Evolutionary conservation across 1,140 invertebrate species (phyloP), one percentile per base, ranked within the genome.

Genomic region (Cydia pomonella): DNA sequence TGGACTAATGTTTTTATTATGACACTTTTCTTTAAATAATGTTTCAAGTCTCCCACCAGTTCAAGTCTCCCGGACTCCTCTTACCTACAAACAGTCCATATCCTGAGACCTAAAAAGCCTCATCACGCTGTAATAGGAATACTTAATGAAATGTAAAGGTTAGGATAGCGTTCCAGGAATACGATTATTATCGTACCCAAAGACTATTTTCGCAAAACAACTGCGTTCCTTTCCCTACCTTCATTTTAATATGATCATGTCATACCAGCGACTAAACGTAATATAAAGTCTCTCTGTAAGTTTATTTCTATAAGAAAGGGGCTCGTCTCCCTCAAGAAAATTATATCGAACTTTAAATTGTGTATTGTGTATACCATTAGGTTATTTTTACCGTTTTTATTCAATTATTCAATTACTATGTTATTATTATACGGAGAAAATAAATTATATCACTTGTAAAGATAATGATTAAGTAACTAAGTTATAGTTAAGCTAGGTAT

Each of bases 191-290:
- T 33, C 64, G 33, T 33, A 38, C 33, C 33, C 10, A 64, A 69
- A 69, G n/a, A 29, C 16, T 69, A 18, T 69, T 23, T 41, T 69
- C 64, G 29, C 16, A 18, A 38, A 69, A 69, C n/a, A 38, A 69
- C 29, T 69, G 27, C 10, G 33, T 69, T 69, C n/a, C 63, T 18
- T 69, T 69, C 16, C 64, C 27, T 69, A 21, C 64, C 64, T 64
- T 64, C 29, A 27, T 38, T 69, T 69, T 69, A 69, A 69, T 69
- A 69, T 69, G 27, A 69, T 69, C 64, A 41, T 69, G 64, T 69
- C 64, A 33, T 69, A 66, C 27, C 25, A 69, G n/a, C 64, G 29
- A 21, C 33, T 29, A n/a, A 18, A 21, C 64, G 64, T 41, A 69
- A 69, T 33, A 33, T n/a, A 27, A 38, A 3, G 7, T 66, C 12